Conservation (phyloP, 1,140 invertebrate species). For the Wiebesia pumilae region DNA sequence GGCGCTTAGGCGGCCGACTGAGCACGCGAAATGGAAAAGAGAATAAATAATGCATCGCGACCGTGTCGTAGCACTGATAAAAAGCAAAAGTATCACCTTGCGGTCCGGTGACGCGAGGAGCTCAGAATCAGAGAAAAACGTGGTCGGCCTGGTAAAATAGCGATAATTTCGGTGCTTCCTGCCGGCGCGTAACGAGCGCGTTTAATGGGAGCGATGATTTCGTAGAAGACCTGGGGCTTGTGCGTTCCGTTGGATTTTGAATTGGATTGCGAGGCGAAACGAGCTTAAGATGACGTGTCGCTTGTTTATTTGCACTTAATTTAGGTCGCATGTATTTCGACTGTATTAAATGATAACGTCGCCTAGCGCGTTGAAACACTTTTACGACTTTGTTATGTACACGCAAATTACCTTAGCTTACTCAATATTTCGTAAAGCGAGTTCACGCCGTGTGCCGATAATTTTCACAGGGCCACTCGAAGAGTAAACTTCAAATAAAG, state of each 20-base stretch:
- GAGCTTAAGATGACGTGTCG: not conserved
- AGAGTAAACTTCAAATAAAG: not conserved
- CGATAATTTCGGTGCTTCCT: not conserved
- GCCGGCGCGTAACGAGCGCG: not conserved
- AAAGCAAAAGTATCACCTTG: conserved; percentile 5
- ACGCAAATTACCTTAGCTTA: not conserved
- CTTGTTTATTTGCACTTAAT: not conserved
- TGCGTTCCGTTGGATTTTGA: not conserved
- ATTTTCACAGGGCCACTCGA: not conserved
- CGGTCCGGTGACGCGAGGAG: not conserved
- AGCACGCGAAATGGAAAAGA: not conserved
- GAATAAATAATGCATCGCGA: conserved; percentile 21
- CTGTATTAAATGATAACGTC: not conserved
- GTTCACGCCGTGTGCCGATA: not conserved
- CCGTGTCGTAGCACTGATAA: conserved; percentile 36
- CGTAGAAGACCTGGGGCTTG: no score
- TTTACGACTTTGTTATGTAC: not conserved
- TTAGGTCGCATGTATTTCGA: not conserved
- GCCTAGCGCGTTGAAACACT: not conserved
- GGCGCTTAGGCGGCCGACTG: not conserved
- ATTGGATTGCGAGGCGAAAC: not conserved
- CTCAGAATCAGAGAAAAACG: not conserved
- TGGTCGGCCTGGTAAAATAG: not conserved
- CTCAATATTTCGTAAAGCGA: not conserved
- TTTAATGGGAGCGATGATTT: not conserved